Base-by-base conservation (phyloP, 2,113 vertebrate species). In the Charadrius vociferus region DNA sequence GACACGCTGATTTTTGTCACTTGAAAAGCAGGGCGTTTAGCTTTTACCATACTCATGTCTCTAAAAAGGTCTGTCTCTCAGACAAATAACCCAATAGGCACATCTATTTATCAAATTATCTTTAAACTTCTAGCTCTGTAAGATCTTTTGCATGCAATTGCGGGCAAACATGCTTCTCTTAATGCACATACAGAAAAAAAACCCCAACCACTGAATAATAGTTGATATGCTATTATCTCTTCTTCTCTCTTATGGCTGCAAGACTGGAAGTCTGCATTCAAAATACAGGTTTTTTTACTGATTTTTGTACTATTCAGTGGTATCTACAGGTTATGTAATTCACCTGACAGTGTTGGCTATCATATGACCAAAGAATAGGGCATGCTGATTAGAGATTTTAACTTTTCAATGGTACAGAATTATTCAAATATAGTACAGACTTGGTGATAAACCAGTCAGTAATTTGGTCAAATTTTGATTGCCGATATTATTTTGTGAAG, bases 151-250 rank as follows among this genome's bases (percentile, higher is more conserved):
- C 39, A 72, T 90, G 50, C 7, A 71, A 50, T 43, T 83, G 37
- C 61, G 36, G 83, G 91, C 91, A 98, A 97, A 82, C 50, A 45
- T 43, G 62, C 41, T 36, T 58, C 29, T 68, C 72, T 86, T 37
- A 93, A 78, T 93, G 87, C 36, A 85, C 29, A 36, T n/a, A 34
- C 3, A 87, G 23, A 88, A 85, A 80, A 75, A 96, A 97, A 97
- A 97, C 98, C 97, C 55, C 96, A 97, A 97, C 98, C 97, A 58
- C 96, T 96, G 97, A 98, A 98, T 98, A 97, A 98, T 68, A 95
- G 50, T 95, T 98, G 97, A 97, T 97, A 94, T 96, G 80, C 63
- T 87, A 26, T 98, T 98, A 98, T 98, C 97, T 98, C 89, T 63
- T 66, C 81, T 96, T 97, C 95, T 98, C 93, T 97, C 72, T 70